phyloP scores from a whole-genome alignment of 1,140 invertebrate genomes.

The Brachionus paranguensis region DNA sequence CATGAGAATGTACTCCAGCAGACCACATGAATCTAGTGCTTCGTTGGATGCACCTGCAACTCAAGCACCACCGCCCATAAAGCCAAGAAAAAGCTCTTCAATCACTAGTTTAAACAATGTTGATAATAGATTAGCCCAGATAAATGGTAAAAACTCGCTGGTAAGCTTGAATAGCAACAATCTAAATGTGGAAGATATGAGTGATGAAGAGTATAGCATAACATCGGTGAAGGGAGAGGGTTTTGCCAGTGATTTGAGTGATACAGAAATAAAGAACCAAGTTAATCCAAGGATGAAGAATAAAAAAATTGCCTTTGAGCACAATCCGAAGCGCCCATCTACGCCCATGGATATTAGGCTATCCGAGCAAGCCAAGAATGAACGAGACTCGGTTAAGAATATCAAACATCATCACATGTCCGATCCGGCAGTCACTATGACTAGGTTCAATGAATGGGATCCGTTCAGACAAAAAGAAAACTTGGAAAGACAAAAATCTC shows the following conservation, averaged over 20 bases:
- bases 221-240: constrained; percentile 36
- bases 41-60: not conserved
- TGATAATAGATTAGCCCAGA: not conserved
- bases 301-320: constrained; percentile 11
- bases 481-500: constrained; percentile 34
- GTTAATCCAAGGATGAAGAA: not conserved
- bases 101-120: constrained; percentile 5
- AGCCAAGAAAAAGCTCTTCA: constrained; percentile 36
- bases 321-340: constrained; percentile 10
- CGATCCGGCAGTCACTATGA: not conserved
- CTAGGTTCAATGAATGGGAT: constrained; percentile 37
- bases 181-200: constrained; percentile 34
- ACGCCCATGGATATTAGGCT: constrained; percentile 22
- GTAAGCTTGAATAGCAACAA: not conserved
- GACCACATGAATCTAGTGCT: not conserved
- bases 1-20: constrained; percentile 1
- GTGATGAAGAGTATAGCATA: constrained; percentile 25
- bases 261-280: constrained; percentile 7
- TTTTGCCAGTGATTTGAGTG: constrained; percentile 27
- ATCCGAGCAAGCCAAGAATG: not conserved
- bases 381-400: not conserved
- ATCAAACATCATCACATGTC: not conserved
- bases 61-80: constrained; percentile 24
- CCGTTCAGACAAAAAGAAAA: not conserved
- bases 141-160: not conserved